These are phyloP conservation scores for Leptodactylus fuscus DNA, from an alignment of 2,113 vertebrate species.

Conservation along the genomic window DNA sequence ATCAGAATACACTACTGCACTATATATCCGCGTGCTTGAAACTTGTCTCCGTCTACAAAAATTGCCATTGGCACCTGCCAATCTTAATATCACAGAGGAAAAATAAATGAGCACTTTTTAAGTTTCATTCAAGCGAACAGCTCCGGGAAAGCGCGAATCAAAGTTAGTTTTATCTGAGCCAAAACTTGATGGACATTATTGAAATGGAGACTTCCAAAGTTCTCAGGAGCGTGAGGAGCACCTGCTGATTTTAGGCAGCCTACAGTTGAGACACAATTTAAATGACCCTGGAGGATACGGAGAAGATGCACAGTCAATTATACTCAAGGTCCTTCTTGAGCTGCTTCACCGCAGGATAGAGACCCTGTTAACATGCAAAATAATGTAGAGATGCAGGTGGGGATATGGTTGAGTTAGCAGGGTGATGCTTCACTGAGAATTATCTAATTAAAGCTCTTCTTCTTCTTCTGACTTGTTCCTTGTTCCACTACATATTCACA, in stretches of 20 bases:
- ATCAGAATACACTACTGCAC: not conserved
- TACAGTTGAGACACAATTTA: constrained; percentile 32
- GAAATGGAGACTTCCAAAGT: constrained; percentile 45
- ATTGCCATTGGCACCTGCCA: not conserved
- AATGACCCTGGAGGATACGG: constrained; percentile 41
- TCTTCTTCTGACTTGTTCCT: not conserved
- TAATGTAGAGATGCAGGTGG: constrained; percentile 69
- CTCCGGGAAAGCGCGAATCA: constrained; percentile 2
- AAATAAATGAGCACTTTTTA: not conserved
- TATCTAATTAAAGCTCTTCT: constrained; percentile 67
- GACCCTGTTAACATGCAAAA: constrained; percentile 70
- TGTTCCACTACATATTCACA: constrained; percentile 57
- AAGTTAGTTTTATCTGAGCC: constrained; percentile 20
- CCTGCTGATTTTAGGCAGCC: constrained; percentile 50
- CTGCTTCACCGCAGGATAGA: constrained; percentile 18
- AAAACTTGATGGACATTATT: constrained; percentile 42
- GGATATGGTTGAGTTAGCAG: constrained; percentile 68
- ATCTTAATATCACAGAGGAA: not conserved
- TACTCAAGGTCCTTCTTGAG: constrained; percentile 60
- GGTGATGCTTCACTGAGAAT: constrained; percentile 70
- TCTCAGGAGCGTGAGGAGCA: constrained; percentile 48
- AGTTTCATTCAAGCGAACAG: constrained; percentile 25
- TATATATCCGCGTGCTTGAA: not conserved
- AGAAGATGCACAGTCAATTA: constrained; percentile 41
- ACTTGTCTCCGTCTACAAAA: not conserved